A percentile compares a stretch with the other conserved stretches of the same genome.
phyloP scores from a whole-genome alignment of 2,888 invertebrate genomes.

The Eubasilissa splendida region DNA sequence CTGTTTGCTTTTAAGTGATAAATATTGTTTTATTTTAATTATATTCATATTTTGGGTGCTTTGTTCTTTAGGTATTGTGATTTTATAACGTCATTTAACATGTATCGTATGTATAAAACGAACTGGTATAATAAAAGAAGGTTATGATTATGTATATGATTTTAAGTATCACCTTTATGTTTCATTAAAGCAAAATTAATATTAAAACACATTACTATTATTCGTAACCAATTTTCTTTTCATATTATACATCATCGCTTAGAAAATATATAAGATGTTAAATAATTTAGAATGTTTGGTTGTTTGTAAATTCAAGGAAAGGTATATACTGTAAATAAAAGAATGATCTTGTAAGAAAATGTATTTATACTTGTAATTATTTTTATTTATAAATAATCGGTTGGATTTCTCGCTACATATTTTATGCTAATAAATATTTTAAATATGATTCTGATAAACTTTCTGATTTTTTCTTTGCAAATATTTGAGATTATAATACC shows the following conservation, averaged over 20 bases:
- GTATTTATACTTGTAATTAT: constrained; percentile 20
- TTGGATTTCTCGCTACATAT: no score
- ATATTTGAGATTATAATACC: no score
- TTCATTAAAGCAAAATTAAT: no score
- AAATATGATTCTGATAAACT: no score
- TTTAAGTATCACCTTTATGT: no score
- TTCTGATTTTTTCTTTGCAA: no score
- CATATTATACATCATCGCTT: constrained; percentile 2
- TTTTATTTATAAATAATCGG: not conserved
- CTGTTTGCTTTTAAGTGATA: constrained; percentile 5
- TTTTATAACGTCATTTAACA: constrained; percentile 19
- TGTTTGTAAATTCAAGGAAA: constrained; percentile 28
- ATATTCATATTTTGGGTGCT: constrained; percentile 17
- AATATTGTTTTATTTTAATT: not conserved
- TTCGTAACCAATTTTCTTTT: constrained; percentile 23
- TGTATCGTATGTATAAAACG: not conserved
- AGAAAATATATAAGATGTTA: constrained; percentile 26
- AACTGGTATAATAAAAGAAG: not conserved
- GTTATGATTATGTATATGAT: no score
- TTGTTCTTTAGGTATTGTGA: constrained; percentile 24
- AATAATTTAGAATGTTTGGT: constrained; percentile 18
- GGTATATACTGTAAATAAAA: constrained; percentile 32
- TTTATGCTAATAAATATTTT: no score
- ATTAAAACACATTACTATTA: not conserved
- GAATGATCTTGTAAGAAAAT: constrained; percentile 30